Percentiles rank a stretch among this genome's conserved stretches.
phyloP scores from a whole-genome alignment of 2,797 vertebrate genomes.

The Falco peregrinus region DNA sequence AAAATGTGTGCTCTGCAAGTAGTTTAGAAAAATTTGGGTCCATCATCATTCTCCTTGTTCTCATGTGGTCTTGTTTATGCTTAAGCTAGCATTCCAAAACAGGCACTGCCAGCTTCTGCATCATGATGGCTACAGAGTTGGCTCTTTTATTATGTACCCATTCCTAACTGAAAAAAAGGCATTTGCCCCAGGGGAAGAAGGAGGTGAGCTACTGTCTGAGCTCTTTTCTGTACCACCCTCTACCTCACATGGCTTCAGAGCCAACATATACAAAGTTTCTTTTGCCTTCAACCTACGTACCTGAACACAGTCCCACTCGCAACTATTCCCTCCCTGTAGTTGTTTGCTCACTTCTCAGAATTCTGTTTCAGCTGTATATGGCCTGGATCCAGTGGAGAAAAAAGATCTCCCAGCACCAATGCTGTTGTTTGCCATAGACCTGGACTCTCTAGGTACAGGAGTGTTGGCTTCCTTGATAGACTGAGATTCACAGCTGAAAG shows the following conservation, averaged over 20 bases:
- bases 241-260: constrained; percentile 56
- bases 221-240: constrained; percentile 61
- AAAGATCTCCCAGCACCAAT: neutral
- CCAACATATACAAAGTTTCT: constrained; percentile 58
- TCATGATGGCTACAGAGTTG: constrained; percentile 33
- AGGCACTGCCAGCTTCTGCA: constrained; percentile 56
- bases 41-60: constrained; percentile 39
- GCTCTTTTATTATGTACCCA: constrained; percentile 54
- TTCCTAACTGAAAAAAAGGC: constrained; percentile 63
- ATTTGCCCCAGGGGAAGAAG: constrained; percentile 42
- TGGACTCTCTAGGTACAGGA: neutral
- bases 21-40: neutral
- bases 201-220: constrained; percentile 64
- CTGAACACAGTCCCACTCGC: constrained; percentile 30
- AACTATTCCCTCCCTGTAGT: constrained; percentile 23
- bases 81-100: constrained; percentile 59
- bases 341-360: constrained; percentile 26
- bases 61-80: constrained; percentile 55
- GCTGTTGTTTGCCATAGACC: neutral
- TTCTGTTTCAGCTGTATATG: neutral
- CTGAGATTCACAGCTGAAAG: neutral
- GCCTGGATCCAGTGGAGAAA: neutral
- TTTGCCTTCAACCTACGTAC: constrained; percentile 63
- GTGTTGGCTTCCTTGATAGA: neutral
- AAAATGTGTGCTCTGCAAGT: neutral